These are phyloP conservation scores for Syndactyla subalaris DNA, from an alignment of 2,797 vertebrate genomes.

Conservation along the genomic window DNA sequence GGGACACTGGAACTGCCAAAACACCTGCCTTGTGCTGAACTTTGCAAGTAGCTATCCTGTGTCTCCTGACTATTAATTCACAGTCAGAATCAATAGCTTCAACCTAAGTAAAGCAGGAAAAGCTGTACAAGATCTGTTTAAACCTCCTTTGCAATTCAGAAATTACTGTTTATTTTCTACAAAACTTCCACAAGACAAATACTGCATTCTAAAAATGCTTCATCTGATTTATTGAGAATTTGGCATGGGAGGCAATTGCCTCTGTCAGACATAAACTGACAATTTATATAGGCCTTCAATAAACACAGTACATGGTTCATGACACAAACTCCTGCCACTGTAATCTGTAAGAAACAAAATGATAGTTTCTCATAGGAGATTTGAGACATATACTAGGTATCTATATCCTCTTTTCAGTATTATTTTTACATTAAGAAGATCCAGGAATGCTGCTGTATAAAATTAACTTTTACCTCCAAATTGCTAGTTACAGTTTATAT, in stretches of 20 bases:
- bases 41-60: not conserved
- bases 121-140: not conserved
- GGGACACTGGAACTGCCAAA: not conserved
- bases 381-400: not conserved
- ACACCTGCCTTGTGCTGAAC: not conserved
- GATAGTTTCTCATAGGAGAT: not conserved
- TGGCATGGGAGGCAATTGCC: not conserved
- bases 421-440: not conserved
- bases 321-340: not conserved
- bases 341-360: not conserved
- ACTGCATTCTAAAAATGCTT: not conserved
- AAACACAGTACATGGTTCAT: not conserved
- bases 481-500: not conserved
- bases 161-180: slow-evolving; percentile 28
- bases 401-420: not conserved
- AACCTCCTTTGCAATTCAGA: not conserved
- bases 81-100: not conserved
- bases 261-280: not conserved
- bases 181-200: not conserved
- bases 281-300: not conserved
- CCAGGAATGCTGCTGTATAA: not conserved
- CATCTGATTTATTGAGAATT: not conserved
- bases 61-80: slow-evolving; percentile 33
- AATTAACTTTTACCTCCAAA: not conserved
- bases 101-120: slow-evolving; percentile 18